Conservation (phyloP, 2,113 vertebrate genomes). For the Hepsetus odoe region DNA sequence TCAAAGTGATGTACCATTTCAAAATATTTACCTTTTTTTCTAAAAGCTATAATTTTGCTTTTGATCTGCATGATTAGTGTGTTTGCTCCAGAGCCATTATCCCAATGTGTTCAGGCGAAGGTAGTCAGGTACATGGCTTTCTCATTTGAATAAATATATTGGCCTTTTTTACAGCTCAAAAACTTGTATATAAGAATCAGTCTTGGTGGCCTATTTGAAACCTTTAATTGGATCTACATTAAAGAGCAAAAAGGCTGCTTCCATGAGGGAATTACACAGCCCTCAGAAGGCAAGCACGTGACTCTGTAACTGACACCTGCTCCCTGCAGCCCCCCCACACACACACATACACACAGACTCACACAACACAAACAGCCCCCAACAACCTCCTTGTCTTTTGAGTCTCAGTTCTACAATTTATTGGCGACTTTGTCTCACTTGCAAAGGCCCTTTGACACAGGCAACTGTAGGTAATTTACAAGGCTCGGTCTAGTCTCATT, state of each 20-base stretch:
- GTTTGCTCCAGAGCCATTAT: neutral
- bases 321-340: neutral
- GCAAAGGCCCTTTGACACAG: constrained; percentile 26
- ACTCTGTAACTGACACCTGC: constrained; percentile 28
- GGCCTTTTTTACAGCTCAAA: too few relatives aligned
- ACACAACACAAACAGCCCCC: constrained; percentile 2
- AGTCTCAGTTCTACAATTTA: constrained; percentile 26
- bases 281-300: neutral
- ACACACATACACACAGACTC: too few relatives aligned
- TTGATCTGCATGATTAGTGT: too few relatives aligned
- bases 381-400: constrained; percentile 24
- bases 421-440: constrained; percentile 20
- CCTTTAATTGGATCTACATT: neutral
- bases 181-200: too few relatives aligned
- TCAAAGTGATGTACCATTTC: neutral
- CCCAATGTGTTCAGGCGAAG: neutral
- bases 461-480: constrained; percentile 32
- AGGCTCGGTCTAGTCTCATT: neutral
- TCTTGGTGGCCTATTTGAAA: neutral
- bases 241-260: neutral
- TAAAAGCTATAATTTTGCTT: too few relatives aligned
- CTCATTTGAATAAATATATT: neutral
- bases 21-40: too few relatives aligned
- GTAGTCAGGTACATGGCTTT: neutral
- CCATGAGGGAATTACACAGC: neutral